phyloP scores from a whole-genome alignment of 2,113 vertebrate species.

The Conger conger region DNA sequence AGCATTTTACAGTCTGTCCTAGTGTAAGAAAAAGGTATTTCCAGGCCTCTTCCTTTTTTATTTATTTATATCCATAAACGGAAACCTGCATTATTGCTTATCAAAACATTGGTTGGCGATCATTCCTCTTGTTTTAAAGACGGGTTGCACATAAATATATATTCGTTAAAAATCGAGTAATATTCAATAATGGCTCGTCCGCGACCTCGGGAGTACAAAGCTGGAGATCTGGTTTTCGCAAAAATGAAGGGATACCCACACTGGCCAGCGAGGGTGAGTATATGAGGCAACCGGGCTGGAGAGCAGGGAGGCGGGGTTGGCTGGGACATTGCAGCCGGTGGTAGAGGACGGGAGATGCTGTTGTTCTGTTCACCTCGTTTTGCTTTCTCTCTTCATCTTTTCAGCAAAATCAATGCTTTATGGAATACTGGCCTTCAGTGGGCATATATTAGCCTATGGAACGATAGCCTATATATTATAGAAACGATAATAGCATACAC shows the following conservation, averaged over 20 bases:
- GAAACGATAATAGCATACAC: neutral
- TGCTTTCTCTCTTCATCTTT: neutral
- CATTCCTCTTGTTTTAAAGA: constrained; percentile 40
- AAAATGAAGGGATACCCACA: constrained; percentile 33
- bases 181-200: constrained; percentile 74
- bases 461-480: neutral
- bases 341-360: constrained; percentile 33
- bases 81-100: constrained; percentile 58
- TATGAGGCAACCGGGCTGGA: constrained; percentile 47
- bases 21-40: constrained; percentile 30
- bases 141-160: constrained; percentile 29
- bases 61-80: constrained; percentile 67
- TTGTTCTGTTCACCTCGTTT: neutral
- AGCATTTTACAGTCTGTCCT: constrained; percentile 18
- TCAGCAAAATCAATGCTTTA: neutral
- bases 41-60: constrained; percentile 57
- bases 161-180: constrained; percentile 22
- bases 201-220: constrained; percentile 89
- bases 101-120: constrained; percentile 63
- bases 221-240: constrained; percentile 89
- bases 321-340: constrained; percentile 43
- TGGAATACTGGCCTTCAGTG: neutral
- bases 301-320: constrained; percentile 57
- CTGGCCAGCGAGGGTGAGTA: constrained; percentile 73
- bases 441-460: neutral